Evolutionary conservation across 2,797 vertebrate species (phyloP), one percentile per base, ranked within the genome.

Genomic region (Zenarchopterus dispar): DNA sequence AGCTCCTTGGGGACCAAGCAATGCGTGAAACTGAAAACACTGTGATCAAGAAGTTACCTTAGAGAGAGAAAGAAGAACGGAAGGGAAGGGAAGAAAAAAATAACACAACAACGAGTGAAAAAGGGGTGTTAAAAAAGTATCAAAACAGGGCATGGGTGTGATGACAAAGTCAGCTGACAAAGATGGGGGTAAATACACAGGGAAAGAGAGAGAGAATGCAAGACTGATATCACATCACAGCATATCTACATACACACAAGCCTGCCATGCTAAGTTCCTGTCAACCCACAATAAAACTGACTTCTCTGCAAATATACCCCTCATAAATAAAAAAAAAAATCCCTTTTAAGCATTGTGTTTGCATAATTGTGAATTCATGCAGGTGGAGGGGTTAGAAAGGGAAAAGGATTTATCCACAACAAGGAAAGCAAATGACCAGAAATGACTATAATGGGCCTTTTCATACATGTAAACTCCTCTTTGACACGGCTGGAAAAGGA

Each of bases 21-120:
- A 72, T 44, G 49, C 78, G 68, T 78, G 76, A 80, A 56, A 73
- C 75, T 84, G 73, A 87, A 81, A 86, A 83, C 73, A 56, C 71
- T 77, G 81, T 86, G 86, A 89, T 90, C 82, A 89, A 84, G 72
- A 75, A 69, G 73, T 59, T 81, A 78, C 69, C 70, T 52, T 80
- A 52, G 5, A 73, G 66, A 75, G 19, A 44, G 28, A 56, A 73
- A 57, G 44, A 52, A 61, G 57, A 71, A 36, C 1, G 4, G 36
- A 39, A 60, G 51, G n/a, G 67, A 49, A 77, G 46, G 42, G 39
- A 28, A 47, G 69, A 72, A 86, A 79, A 54, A 78, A 6, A 24
- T 24, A 28, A 28, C 5, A 28, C 5, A 28, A 28, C 78, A 81
- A 84, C 64, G 75, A 71, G 70, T 55, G 62, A 81, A 81, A 81